phyloP scores from a whole-genome alignment of 2,113 vertebrate genomes.

The Ancistrus triradiatus region DNA sequence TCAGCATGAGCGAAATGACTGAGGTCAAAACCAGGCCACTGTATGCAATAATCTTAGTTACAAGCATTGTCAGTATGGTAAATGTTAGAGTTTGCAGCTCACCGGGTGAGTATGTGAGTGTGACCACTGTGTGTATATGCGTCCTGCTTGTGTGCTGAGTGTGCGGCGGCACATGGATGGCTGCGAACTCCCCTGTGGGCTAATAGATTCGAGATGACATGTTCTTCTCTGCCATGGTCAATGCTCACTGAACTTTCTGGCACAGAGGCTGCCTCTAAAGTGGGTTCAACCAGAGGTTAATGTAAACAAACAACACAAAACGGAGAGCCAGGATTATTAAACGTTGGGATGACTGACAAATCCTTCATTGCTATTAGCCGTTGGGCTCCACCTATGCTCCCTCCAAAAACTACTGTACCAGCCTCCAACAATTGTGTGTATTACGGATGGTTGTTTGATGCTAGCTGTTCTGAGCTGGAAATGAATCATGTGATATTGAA shows the following conservation, averaged over 20 bases:
- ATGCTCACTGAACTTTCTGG: constrained; percentile 92
- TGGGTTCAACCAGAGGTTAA: constrained; percentile 97
- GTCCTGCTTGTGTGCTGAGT: constrained; percentile 41
- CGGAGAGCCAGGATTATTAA: constrained; percentile 87
- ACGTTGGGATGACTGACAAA: constrained; percentile 84
- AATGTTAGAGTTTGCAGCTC: constrained; percentile 59
- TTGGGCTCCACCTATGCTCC: constrained; percentile 74
- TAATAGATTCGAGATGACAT: constrained; percentile 89
- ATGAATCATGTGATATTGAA: constrained; percentile 33
- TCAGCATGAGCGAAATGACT: constrained; percentile 70
- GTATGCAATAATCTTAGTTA: constrained; percentile 72
- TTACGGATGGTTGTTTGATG: constrained; percentile 43
- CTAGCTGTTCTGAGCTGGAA: constrained; percentile 28
- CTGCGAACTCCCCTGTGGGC: constrained; percentile 83
- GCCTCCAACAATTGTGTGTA: constrained; percentile 46
- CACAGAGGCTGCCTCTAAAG: constrained; percentile 88
- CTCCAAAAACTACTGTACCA: constrained; percentile 52
- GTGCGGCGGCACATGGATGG: constrained; percentile 41
- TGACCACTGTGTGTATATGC: constrained; percentile 37
- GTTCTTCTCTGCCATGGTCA: constrained; percentile 83
- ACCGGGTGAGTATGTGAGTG: constrained; percentile 46
- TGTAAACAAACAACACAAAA: constrained; percentile 92
- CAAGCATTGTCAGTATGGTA: constrained; percentile 61
- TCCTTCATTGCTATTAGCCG: constrained; percentile 90
- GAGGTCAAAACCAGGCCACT: constrained; percentile 61